Base-by-base conservation (phyloP, 2,113 vertebrate genomes). In the Plecotus auritus region DNA sequence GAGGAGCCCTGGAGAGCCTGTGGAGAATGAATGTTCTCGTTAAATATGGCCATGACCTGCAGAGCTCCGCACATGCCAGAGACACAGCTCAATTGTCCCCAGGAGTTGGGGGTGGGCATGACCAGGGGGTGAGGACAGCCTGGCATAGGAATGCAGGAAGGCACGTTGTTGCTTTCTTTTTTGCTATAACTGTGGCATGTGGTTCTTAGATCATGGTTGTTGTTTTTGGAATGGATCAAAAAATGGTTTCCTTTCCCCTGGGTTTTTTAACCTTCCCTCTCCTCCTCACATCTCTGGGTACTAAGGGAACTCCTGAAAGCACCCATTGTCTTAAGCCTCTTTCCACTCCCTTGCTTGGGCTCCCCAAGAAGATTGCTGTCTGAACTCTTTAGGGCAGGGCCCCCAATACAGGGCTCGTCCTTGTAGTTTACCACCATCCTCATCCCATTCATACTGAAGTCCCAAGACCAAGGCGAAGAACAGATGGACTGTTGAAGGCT, bases 31-130 rank as follows among this genome's bases (percentile, higher is more conserved):
- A 14, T 97, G 96, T 97, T 96, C 88, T 97, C 84, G 94, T 97
- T 54, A 97, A 97, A 96, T 97, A 95, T 98, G 98, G 97, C 97
- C 95, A 78, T 96, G 97, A 95, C 98, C 97, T 97, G 72, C 94
- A 94, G 96, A 94, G 96, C 94, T 90, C 96, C 66, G 61, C 96
- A 82, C 94, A 70, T 94, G 97, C 93, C 88, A 93, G 92, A 85
- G 91, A 20, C 83, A 54, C 95, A 96, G 96, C 91, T 95, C 5
- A 35, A 26, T 85, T 93, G 97, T 95, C 90, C 96, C 90, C 95
- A 96, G 94, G 92, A 61, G 76, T 28, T 95, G 90, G 91, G 91
- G 96, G 76, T 12, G 70, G 95, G 89, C 56, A 18, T 0, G 49
- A 72, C 23, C 3, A 16, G 0, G 32, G 88, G 13, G 10, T 47